These are phyloP conservation scores for Lithobates pipiens DNA, from an alignment of 2,797 vertebrate species.

Conservation along the genomic window DNA sequence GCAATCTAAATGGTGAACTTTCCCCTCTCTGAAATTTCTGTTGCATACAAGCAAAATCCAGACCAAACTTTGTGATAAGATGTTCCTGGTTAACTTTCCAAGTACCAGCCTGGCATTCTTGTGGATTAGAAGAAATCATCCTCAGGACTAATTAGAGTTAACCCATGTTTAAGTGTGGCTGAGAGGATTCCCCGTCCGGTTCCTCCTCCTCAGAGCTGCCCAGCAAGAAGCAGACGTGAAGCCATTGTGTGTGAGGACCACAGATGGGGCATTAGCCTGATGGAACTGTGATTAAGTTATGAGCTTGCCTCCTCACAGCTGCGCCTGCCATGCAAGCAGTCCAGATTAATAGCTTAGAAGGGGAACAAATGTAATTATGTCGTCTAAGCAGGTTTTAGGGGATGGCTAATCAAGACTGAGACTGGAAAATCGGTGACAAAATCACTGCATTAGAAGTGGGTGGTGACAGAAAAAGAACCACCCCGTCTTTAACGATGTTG, in stretches of 20 bases:
- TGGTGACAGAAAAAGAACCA: conserved; percentile 3
- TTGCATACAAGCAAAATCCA: conserved; percentile 13
- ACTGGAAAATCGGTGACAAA: conserved; percentile 40
- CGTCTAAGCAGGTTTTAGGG: conserved; percentile 46
- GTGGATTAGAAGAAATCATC: neutral
- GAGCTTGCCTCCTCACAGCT: conserved; percentile 53
- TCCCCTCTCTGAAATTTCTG: conserved; percentile 14
- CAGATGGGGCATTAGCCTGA: conserved; percentile 60
- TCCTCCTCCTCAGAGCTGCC: conserved; percentile 14
- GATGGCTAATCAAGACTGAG: conserved; percentile 53
- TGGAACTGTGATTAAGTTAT: conserved; percentile 56
- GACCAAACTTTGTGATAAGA: conserved; percentile 22
- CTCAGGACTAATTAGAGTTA: neutral
- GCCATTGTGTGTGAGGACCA: conserved; percentile 48
- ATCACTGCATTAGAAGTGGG: conserved; percentile 26
- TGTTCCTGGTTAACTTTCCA: neutral
- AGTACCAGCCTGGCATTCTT: neutral
- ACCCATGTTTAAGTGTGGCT: neutral
- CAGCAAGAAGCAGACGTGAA: conserved; percentile 27
- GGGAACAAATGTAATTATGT: conserved; percentile 59
- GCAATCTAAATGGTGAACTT: conserved; percentile 27
- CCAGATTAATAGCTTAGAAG: conserved; percentile 56
- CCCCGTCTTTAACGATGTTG: neutral
- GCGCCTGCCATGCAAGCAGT: conserved; percentile 42
- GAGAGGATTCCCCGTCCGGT: conserved; percentile 22